Percentiles rank a stretch among this genome's conserved stretches.
These are phyloP conservation scores for Pollenia amentaria DNA, from an alignment of 2,888 invertebrate genomes.

Conservation along the genomic window DNA sequence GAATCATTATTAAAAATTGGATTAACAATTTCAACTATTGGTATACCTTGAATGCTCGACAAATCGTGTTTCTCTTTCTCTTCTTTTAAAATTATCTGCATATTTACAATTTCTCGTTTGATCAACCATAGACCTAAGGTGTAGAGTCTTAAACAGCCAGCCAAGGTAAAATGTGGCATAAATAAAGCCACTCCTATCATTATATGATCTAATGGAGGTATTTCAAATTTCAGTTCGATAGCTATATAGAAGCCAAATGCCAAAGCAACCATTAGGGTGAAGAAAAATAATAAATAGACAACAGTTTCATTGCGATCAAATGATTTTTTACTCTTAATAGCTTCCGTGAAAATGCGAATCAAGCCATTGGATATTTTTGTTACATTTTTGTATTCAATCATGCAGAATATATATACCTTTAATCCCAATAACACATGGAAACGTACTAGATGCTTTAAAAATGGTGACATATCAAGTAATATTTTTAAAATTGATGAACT, in stretches of 20 bases:
- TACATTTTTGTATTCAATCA: conserved; percentile 76
- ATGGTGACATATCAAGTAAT: conserved; percentile 78
- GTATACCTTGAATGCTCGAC: background rate
- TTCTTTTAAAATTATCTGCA: conserved; percentile 46
- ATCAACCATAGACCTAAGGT: conserved; percentile 77
- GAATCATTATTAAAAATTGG: conserved; percentile 24
- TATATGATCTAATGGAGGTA: conserved; percentile 79
- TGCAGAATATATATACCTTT: conserved; percentile 77
- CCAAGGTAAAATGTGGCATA: conserved; percentile 80
- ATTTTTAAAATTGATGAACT: conserved; percentile 76
- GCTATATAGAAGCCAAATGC: conserved; percentile 79
- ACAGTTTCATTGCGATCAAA: conserved; percentile 68
- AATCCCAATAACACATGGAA: conserved; percentile 79
- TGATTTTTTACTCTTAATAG: conserved; percentile 19
- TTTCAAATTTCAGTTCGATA: conserved; percentile 80
- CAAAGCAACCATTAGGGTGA: conserved; percentile 76
- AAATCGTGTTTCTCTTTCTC: background rate
- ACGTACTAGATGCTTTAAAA: conserved; percentile 77
- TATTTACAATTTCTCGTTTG: conserved; percentile 73
- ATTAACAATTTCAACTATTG: conserved; percentile 53
- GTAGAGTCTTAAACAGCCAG: conserved; percentile 75
- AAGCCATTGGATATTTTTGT: conserved; percentile 75
- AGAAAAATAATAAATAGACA: conserved; percentile 77
- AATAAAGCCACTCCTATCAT: conserved; percentile 80
- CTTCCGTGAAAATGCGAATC: conserved; percentile 59